Conservation (phyloP, 1,140 invertebrate genomes). For the Arion vulgaris region DNA sequence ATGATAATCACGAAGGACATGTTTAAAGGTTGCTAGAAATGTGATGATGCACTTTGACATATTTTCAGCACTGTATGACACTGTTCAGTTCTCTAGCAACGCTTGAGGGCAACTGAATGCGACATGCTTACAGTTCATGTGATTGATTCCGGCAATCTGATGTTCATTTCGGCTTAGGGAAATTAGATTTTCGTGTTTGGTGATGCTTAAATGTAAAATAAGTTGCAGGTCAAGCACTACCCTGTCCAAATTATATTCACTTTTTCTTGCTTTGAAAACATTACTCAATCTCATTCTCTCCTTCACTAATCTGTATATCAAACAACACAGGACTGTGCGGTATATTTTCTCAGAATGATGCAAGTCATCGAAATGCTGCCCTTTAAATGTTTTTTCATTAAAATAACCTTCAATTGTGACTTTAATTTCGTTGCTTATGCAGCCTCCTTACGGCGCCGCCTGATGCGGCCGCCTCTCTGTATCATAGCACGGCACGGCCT, state of each 20-base stretch:
- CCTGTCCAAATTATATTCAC: neutral
- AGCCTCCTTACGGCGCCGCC: too few species aligned
- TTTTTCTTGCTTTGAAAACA: neutral
- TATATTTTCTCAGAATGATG: too few species aligned
- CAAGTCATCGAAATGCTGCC: too few species aligned
- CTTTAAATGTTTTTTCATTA: too few species aligned
- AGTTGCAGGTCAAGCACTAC: neutral
- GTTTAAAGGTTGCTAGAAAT: neutral
- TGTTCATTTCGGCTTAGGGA: neutral
- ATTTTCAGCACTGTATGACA: neutral
- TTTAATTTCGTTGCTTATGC: too few species aligned
- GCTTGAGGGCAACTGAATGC: neutral
- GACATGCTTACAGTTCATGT: neutral
- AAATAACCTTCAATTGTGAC: too few species aligned
- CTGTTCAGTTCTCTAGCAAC: neutral
- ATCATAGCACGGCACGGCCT: too few species aligned
- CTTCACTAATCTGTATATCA: too few species aligned
- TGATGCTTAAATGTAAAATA: neutral
- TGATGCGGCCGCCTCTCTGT: too few species aligned
- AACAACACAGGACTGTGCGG: too few species aligned
- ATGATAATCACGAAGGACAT: too few species aligned
- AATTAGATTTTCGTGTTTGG: neutral
- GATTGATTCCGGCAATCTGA: neutral
- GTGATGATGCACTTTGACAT: neutral
- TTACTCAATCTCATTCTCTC: too few species aligned